These are phyloP conservation scores for Pyrocephalus nanus DNA, from an alignment of 2,797 vertebrate genomes.

Conservation along the genomic window DNA sequence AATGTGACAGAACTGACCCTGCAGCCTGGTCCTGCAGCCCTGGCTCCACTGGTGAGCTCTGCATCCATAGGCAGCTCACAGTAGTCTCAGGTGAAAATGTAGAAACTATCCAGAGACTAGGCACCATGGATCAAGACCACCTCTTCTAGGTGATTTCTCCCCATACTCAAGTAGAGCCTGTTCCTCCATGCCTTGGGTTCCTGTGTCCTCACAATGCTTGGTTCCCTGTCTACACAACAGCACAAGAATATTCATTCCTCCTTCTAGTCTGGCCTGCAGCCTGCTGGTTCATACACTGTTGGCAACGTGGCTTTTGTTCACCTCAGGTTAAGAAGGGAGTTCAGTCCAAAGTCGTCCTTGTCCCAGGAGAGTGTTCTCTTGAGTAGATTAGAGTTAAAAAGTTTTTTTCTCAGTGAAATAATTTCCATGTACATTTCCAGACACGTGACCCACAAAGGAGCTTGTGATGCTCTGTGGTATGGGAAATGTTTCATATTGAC, in stretches of 20 bases:
- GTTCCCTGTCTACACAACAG: neutral
- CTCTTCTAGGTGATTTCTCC: neutral
- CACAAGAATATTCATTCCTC: neutral
- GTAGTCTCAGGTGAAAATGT: neutral
- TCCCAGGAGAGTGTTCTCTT: neutral
- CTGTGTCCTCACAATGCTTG: neutral
- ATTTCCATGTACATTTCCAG: neutral
- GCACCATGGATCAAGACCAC: neutral
- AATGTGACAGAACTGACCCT: neutral
- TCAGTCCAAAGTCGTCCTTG: neutral
- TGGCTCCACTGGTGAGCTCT: neutral
- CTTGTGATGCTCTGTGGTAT: neutral
- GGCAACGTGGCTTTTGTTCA: neutral
- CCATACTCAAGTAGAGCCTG: neutral
- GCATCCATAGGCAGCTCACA: neutral
- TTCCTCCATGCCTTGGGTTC: neutral
- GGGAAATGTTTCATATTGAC: neutral
- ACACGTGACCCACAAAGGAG: neutral
- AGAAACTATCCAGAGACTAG: neutral
- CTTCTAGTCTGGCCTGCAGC: neutral
- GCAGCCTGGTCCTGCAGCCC: neutral
- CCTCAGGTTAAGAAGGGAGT: neutral
- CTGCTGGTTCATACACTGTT: accelerated
- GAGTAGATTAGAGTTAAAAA: neutral
- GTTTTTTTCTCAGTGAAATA: neutral